phyloP scores from a whole-genome alignment of 30 jellyfish, hydroid and myxozoan species.

The Mastigias papua region DNA sequence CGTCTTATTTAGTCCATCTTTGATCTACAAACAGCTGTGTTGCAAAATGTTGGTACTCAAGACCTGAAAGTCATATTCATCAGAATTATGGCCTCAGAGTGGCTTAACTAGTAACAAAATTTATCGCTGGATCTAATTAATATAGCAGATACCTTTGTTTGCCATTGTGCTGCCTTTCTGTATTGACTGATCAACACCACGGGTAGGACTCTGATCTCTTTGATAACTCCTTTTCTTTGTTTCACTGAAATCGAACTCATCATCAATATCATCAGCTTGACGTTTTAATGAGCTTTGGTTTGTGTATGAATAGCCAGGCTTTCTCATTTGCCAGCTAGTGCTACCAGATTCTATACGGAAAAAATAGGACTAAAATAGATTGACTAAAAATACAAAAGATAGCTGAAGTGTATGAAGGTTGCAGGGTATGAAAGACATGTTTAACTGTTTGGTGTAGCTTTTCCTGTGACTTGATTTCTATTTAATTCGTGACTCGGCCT shows the following conservation, averaged over 20 bases:
- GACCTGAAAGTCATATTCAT: too few relatives aligned
- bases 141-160: constrained; percentile 12
- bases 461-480: too few relatives aligned
- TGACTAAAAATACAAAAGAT: not conserved
- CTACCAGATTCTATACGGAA: not conserved
- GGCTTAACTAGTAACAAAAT: too few relatives aligned
- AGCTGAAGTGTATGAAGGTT: not conserved
- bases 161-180: not conserved
- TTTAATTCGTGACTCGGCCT: too few relatives aligned
- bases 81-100: too few relatives aligned
- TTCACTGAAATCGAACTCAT: constrained; percentile 63
- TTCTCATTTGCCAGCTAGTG: constrained; percentile 51
- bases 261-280: constrained; percentile 38
- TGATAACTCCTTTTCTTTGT: constrained; percentile 38
- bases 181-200: not conserved
- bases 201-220: constrained; percentile 11
- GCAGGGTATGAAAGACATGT: too few relatives aligned
- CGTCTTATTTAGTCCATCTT: too few relatives aligned
- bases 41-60: too few relatives aligned
- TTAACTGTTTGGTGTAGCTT: too few relatives aligned
- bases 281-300: constrained; percentile 60
- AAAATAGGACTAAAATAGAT: too few relatives aligned
- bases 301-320: constrained; percentile 58
- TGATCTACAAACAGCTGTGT: too few relatives aligned
- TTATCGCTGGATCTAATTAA: not conserved